These are phyloP conservation scores for Hucho hucho DNA, from an alignment of 2,113 vertebrate genomes.

Conservation along the genomic window DNA sequence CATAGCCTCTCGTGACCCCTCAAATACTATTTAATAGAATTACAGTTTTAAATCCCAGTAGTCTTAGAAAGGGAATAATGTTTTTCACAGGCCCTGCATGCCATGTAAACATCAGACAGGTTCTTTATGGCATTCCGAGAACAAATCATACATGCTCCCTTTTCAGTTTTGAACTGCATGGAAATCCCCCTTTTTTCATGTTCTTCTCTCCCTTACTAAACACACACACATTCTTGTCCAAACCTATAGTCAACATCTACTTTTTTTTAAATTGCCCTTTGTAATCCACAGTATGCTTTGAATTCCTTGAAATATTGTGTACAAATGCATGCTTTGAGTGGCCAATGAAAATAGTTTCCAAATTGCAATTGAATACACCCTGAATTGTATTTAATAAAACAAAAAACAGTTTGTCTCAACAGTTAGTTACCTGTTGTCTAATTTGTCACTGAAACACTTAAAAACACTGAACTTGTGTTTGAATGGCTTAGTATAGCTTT, in stretches of 20 bases:
- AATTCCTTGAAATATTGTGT: no score
- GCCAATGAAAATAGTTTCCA: background rate
- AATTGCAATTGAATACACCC: background rate
- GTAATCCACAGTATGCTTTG: no score
- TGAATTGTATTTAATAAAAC: background rate
- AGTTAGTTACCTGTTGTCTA: background rate
- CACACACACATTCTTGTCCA: background rate
- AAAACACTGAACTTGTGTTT: background rate
- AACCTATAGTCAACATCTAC: no score
- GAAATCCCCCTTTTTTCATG: background rate
- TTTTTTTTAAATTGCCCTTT: no score
- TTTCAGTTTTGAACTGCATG: conserved; percentile 1
- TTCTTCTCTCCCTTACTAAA: background rate
- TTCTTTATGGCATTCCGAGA: conserved; percentile 26
- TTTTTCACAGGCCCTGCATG: conserved; percentile 67
- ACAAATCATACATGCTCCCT: background rate
- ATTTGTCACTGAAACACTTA: background rate
- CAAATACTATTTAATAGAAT: conserved; percentile 83
- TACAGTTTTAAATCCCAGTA: conserved; percentile 80
- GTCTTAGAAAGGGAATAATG: conserved; percentile 68
- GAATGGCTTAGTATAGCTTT: background rate
- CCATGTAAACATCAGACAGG: conserved; percentile 47
- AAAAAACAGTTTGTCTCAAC: background rate
- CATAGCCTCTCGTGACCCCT: conserved; percentile 78
- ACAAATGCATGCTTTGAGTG: no score